Evolutionary conservation across 2,113 vertebrate species (phyloP).

Genomic region (Pterophyllum scalare): DNA sequence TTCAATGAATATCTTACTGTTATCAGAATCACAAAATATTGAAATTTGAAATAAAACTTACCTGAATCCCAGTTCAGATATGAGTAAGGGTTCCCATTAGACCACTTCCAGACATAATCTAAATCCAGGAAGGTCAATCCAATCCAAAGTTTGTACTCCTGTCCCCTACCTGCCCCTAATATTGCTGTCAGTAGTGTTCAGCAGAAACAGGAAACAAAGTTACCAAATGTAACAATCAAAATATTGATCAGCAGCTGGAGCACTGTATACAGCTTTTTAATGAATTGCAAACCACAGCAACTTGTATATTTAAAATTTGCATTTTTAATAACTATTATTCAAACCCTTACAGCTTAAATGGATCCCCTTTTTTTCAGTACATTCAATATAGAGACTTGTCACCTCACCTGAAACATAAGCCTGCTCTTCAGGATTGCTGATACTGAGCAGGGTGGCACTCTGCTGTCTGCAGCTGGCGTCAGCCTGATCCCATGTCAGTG

Average conservation of each 20-base stretch:
- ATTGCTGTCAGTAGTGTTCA: constrained; percentile 51
- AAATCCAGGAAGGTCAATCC: constrained; percentile 85
- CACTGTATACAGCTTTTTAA: neutral
- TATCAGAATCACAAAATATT: neutral
- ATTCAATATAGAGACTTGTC: neutral
- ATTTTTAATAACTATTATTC: neutral
- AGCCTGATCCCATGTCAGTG: constrained; percentile 89
- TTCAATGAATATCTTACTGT: too few relatives aligned
- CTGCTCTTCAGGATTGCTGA: constrained; percentile 88
- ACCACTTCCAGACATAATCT: constrained; percentile 91
- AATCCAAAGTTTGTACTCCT: constrained; percentile 82
- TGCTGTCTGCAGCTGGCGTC: constrained; percentile 91
- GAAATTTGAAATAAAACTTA: constrained; percentile 64
- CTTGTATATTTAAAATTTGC: neutral
- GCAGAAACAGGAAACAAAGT: constrained; percentile 29
- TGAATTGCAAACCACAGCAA: neutral
- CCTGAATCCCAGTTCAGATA: constrained; percentile 91
- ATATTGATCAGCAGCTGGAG: neutral
- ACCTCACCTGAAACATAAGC: constrained; percentile 85
- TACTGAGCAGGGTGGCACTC: constrained; percentile 82
- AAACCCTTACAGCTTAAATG: neutral
- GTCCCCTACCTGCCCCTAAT: neutral
- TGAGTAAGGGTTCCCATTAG: constrained; percentile 83
- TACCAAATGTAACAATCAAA: neutral
- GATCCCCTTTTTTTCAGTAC: accelerated